These are phyloP conservation scores for Choristoneura fumiferana DNA, from an alignment of 1,140 invertebrate genomes.

Conservation along the genomic window DNA sequence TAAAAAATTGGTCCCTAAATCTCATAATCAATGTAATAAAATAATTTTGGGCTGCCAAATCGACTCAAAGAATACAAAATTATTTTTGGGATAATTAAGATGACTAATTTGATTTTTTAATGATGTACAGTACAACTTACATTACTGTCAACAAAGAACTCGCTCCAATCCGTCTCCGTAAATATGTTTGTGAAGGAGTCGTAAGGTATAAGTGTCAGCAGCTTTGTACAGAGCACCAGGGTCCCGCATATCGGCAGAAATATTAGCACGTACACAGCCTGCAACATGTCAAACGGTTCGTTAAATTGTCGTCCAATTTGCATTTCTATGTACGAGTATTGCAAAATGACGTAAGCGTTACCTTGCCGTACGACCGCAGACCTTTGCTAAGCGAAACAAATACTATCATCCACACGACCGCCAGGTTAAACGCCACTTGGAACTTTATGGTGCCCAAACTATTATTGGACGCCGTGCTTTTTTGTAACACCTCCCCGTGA, in stretches of 20 bases:
- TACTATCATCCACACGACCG: conserved; percentile 93
- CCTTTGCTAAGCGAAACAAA: conserved; percentile 94
- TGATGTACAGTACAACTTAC: conserved; percentile 63
- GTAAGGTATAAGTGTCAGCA: conserved; percentile 84
- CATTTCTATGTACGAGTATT: background rate
- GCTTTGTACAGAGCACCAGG: conserved; percentile 85
- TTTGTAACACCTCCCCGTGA: conserved; percentile 88
- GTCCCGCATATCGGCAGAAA: conserved; percentile 86
- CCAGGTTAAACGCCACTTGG: conserved; percentile 93
- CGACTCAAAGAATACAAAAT: no score
- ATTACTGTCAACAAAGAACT: conserved; percentile 90
- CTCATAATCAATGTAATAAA: no score
- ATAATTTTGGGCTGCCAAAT: no score
- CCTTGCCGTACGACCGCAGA: conserved; percentile 90
- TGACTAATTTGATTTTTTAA: conserved; percentile 13
- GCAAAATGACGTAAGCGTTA: conserved; percentile 44
- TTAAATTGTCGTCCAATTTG: background rate
- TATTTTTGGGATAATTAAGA: no score
- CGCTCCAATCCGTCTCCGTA: conserved; percentile 87
- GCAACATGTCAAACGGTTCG: conserved; percentile 35
- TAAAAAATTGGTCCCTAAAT: no score
- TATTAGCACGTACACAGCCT: conserved; percentile 84
- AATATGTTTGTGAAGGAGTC: conserved; percentile 84
- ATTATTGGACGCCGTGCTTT: conserved; percentile 81
- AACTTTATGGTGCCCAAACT: conserved; percentile 87